Conservation (phyloP, 2,113 vertebrate species). For the Pterocles gutturalis region DNA sequence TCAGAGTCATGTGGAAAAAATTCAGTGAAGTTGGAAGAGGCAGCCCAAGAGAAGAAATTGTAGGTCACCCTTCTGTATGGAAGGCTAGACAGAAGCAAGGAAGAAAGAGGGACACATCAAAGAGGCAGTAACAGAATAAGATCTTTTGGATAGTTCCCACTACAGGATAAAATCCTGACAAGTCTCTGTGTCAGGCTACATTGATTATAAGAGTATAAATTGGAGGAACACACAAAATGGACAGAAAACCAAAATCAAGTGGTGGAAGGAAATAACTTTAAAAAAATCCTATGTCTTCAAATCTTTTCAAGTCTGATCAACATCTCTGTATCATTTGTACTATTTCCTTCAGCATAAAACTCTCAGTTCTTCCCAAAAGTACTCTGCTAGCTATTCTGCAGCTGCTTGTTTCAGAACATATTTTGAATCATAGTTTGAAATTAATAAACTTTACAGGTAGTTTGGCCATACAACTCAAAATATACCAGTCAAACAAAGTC, state of each 20-base stretch:
- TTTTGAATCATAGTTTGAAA: neutral
- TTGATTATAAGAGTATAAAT: neutral
- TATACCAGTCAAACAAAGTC: neutral
- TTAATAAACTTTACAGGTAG: neutral
- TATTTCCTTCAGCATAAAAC: neutral
- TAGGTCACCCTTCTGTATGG: neutral
- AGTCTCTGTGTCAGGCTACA: neutral
- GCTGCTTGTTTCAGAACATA: neutral
- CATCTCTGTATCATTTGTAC: neutral
- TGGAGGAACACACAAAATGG: neutral
- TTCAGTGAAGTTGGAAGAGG: neutral
- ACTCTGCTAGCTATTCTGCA: neutral
- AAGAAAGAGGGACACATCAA: neutral
- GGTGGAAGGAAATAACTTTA: neutral
- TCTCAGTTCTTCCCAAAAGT: neutral
- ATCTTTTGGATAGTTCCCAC: neutral
- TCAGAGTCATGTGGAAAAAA: neutral
- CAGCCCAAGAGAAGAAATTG: neutral
- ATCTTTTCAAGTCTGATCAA: neutral
- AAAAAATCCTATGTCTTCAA: neutral
- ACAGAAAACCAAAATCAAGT: neutral
- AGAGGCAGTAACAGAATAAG: neutral
- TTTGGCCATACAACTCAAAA: neutral
- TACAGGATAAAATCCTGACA: neutral
- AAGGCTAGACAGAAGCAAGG: neutral